Evolutionary conservation across 2,113 vertebrate species (phyloP).

Genomic region (Lamprologus callipterus): DNA sequence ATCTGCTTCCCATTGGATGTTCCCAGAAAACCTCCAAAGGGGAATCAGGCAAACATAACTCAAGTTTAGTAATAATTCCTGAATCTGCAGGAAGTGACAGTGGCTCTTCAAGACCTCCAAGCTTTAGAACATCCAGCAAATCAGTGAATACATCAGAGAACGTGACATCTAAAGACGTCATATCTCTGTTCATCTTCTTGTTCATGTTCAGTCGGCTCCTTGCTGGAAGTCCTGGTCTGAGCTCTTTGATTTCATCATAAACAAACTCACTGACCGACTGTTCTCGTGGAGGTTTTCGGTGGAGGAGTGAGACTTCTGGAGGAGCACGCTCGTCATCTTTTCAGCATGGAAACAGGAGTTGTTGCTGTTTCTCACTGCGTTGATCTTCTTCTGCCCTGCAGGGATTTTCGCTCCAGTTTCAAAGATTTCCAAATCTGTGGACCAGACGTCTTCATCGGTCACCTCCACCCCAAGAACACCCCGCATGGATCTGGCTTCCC

Average conservation of each 20-base stretch:
- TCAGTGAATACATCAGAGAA: not conserved
- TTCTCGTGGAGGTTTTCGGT: not conserved
- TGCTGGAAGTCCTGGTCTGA: not conserved
- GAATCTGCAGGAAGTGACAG: not conserved
- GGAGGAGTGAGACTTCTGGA: not conserved
- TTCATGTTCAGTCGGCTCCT: rapidly evolving
- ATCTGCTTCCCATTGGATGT: not conserved
- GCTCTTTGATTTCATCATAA: not conserved
- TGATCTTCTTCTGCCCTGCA: slow-evolving; percentile 19
- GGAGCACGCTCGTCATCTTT: not conserved
- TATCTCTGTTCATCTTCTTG: not conserved
- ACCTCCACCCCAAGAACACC: slow-evolving; percentile 85
- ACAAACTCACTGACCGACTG: not conserved
- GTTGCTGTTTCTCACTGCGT: not conserved
- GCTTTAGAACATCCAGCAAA: not conserved
- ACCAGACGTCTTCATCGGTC: slow-evolving; percentile 76
- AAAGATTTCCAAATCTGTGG: slow-evolving; percentile 80
- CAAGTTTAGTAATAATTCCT: not conserved
- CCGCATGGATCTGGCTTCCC: slow-evolving; percentile 80
- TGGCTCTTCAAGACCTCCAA: not conserved
- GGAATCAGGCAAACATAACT: rapidly evolving
- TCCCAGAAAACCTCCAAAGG: not conserved
- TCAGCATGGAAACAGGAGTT: not conserved
- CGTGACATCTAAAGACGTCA: not conserved
- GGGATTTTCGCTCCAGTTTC: slow-evolving; percentile 87